Evolutionary conservation across 2,888 invertebrate genomes (phyloP).

Genomic region (Gastrophysa polygoni): DNA sequence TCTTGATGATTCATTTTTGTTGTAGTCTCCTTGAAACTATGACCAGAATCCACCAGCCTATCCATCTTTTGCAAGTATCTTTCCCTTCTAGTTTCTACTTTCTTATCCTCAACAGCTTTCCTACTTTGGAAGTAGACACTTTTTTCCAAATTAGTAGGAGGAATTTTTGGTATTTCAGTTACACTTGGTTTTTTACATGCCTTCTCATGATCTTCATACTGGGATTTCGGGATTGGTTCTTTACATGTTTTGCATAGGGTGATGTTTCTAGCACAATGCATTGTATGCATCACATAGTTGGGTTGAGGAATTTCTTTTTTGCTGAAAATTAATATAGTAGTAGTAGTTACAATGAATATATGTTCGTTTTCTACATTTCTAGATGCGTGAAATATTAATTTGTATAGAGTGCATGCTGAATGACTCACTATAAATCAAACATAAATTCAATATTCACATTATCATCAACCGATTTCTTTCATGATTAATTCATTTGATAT

Average conservation of each 20-base stretch:
- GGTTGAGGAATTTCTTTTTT: slow-evolving; percentile 70
- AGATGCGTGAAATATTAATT: too few species aligned
- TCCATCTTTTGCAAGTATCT: slow-evolving; percentile 43
- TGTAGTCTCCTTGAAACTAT: slow-evolving; percentile 35
- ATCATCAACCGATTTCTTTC: too few species aligned
- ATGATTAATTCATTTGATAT: too few species aligned
- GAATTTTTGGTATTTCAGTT: slow-evolving; percentile 47
- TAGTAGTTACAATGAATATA: too few species aligned
- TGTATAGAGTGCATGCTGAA: too few species aligned
- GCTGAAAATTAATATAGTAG: slow-evolving; percentile 56
- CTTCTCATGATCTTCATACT: slow-evolving; percentile 64
- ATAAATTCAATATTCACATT: too few species aligned
- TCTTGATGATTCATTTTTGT: neutral
- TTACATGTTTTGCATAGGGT: slow-evolving; percentile 70
- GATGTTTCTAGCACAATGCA: slow-evolving; percentile 73
- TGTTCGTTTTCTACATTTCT: too few species aligned
- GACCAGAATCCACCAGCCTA: slow-evolving; percentile 44
- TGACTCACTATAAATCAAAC: too few species aligned
- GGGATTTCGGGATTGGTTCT: slow-evolving; percentile 67
- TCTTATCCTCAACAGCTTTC: slow-evolving; percentile 49
- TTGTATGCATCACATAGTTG: slow-evolving; percentile 73
- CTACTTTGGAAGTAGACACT: slow-evolving; percentile 46
- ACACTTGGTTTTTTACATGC: slow-evolving; percentile 59
- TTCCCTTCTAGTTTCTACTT: slow-evolving; percentile 43
- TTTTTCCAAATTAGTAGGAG: slow-evolving; percentile 44